Conservation (phyloP, 2,888 invertebrate species). For the Hesperia comma region DNA sequence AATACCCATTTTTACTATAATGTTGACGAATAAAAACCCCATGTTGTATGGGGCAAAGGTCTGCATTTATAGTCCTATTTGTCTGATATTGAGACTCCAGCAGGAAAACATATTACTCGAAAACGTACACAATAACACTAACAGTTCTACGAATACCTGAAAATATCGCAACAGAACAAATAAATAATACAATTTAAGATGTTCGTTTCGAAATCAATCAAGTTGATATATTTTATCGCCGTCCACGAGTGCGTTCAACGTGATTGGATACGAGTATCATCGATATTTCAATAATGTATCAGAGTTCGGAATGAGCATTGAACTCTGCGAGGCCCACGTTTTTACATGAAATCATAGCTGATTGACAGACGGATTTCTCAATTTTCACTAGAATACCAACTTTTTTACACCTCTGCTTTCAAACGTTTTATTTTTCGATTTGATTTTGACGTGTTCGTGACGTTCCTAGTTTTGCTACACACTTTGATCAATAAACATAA, state of each 20-base stretch:
- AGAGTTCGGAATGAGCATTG: not conserved
- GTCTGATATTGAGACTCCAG: not conserved
- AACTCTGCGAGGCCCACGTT: not conserved
- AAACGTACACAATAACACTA: not conserved
- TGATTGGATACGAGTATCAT: constrained; percentile 12
- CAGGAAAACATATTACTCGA: not conserved
- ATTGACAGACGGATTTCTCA: not conserved
- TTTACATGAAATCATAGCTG: not conserved
- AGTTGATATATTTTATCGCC: constrained; percentile 6
- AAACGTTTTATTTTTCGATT: too few species aligned
- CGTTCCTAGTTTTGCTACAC: too few species aligned
- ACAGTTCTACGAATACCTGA: constrained; percentile 13
- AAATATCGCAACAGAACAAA: constrained; percentile 26
- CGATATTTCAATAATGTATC: constrained; percentile 25
- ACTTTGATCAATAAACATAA: too few species aligned
- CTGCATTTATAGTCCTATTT: too few species aligned
- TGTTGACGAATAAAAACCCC: too few species aligned
- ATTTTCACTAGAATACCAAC: too few species aligned
- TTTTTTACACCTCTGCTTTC: too few species aligned
- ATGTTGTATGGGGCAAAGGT: too few species aligned
- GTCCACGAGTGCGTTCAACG: not conserved
- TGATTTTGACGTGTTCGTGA: too few species aligned
- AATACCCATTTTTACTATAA: too few species aligned
- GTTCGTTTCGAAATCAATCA: constrained; percentile 21
- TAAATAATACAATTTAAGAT: constrained; percentile 30